A percentile compares a stretch with the other conserved stretches of the same genome.
Evolutionary conservation across 2,797 vertebrate genomes (phyloP).

Genomic region (Neomorphus geoffroyi): DNA sequence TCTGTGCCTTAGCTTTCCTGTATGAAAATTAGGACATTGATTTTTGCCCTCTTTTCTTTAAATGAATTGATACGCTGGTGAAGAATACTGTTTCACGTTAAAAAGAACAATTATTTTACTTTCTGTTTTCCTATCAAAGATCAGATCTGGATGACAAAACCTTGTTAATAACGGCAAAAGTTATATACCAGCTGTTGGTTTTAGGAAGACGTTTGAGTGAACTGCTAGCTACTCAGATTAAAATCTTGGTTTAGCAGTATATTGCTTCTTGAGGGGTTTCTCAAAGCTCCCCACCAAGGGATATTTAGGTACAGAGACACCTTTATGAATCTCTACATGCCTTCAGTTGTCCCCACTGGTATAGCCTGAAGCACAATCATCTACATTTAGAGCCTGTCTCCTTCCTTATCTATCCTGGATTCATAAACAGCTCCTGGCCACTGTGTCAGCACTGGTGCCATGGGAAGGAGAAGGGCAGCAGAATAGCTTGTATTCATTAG

Average conservation of each 20-base stretch:
- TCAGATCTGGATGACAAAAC: not conserved
- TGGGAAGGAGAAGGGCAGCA: not conserved
- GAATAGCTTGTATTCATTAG: not conserved
- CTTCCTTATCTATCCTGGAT: not conserved
- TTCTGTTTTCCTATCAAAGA: not conserved
- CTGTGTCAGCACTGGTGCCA: not conserved
- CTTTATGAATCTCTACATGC: not conserved
- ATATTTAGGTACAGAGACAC: not conserved
- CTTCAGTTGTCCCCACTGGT: not conserved
- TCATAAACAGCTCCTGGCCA: not conserved
- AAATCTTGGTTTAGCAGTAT: not conserved
- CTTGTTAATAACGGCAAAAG: not conserved
- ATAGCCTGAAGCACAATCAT: not conserved
- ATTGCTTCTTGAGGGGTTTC: not conserved
- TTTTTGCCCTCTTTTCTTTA: not conserved
- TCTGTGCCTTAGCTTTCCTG: not conserved
- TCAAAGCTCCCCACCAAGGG: not conserved
- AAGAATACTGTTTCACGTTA: not conserved
- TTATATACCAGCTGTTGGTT: not conserved
- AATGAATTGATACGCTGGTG: not conserved
- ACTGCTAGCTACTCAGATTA: not conserved
- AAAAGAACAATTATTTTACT: not conserved
- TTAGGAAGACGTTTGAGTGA: not conserved
- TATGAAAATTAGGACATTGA: not conserved
- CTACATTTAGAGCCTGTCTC: not conserved